phyloP scores from a whole-genome alignment of 2,797 vertebrate species.

The Chaetodon trifasciatus region DNA sequence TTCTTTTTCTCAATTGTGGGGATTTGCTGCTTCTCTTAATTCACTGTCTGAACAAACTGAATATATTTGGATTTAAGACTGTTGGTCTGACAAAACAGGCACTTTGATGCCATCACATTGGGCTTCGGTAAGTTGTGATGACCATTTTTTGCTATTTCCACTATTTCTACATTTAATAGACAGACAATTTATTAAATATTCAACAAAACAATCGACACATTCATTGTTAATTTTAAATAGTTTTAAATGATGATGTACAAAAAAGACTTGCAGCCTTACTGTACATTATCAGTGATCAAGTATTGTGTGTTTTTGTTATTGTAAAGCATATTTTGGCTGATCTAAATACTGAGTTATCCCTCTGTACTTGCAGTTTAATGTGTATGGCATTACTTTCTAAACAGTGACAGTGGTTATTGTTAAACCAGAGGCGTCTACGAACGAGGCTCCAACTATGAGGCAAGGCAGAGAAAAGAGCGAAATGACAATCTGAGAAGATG shows the following conservation, averaged over 20 bases:
- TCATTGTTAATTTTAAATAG: background rate
- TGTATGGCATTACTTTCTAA: constrained; percentile 1
- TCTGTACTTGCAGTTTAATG: background rate
- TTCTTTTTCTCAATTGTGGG: background rate
- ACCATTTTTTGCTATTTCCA: background rate
- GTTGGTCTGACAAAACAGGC: background rate
- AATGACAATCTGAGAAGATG: constrained; percentile 39
- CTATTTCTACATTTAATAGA: background rate
- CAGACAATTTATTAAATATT: accelerated
- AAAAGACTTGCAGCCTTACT: background rate
- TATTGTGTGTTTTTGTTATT: background rate
- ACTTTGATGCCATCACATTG: background rate
- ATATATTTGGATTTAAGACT: background rate
- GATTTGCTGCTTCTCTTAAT: background rate
- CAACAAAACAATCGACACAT: background rate
- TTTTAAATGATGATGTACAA: background rate
- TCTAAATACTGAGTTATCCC: background rate
- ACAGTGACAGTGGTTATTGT: constrained; percentile 19
- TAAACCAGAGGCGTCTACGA: constrained; percentile 24
- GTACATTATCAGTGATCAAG: background rate
- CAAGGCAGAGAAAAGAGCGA: constrained; percentile 28
- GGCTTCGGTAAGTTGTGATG: background rate
- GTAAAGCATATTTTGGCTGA: background rate
- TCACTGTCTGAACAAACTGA: background rate
- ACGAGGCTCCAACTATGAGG: constrained; percentile 35